Evolutionary conservation across 2,888 invertebrate species (phyloP).

Genomic region (Odontothrips loti): DNA sequence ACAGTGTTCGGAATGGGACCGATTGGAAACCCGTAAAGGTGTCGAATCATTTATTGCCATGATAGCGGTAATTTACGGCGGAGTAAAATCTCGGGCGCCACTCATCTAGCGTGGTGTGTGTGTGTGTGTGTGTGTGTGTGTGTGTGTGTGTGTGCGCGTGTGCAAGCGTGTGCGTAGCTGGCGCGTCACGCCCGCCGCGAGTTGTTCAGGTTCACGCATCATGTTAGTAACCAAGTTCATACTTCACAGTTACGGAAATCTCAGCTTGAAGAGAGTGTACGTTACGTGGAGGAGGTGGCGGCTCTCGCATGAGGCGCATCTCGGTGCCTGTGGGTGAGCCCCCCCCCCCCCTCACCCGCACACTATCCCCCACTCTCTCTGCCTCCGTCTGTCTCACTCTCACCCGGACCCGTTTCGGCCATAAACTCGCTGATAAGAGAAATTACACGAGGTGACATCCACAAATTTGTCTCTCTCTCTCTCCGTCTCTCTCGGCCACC

Average conservation of each 20-base stretch:
- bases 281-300: too few species aligned
- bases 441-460: constrained; percentile 7
- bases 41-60: not conserved
- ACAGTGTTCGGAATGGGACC: not conserved
- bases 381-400: not conserved
- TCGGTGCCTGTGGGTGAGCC: too few species aligned
- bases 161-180: too few species aligned
- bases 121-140: not conserved
- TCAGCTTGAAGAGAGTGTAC: too few species aligned
- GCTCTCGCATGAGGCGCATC: too few species aligned
- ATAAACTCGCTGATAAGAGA: constrained; percentile 17
- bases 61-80: constrained; percentile 8
- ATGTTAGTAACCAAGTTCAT: too few species aligned
- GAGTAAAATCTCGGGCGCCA: not conserved
- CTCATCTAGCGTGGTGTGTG: not conserved
- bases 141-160: not conserved
- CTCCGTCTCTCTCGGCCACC: not conserved
- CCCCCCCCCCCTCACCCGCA: not conserved
- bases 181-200: too few species aligned
- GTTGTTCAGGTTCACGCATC: too few species aligned
- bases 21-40: constrained; percentile 22
- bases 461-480: constrained; percentile 13
- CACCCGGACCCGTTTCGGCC: not conserved
- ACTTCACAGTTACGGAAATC: too few species aligned
- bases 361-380: not conserved